Base-by-base conservation (phyloP, 2,113 vertebrate genomes). In the Cairina moschata region DNA sequence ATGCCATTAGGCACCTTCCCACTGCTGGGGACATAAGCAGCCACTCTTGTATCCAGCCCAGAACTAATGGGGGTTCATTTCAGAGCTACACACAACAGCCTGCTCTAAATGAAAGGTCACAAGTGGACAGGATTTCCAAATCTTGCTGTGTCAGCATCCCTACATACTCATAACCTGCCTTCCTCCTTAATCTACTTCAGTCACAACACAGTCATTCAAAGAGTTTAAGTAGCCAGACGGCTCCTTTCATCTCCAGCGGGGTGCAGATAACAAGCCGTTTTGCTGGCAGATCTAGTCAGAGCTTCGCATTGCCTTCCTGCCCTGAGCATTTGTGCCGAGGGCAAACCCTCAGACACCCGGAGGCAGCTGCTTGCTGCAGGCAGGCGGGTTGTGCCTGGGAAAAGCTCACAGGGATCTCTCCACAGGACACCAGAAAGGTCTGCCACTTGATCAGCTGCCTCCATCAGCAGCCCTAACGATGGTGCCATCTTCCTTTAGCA, bases 201-300 rank as follows among this genome's bases (percentile, higher is more conserved):
- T 40, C 52, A 72, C 77, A 40, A 1, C 5, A 18, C 1, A 3
- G 8, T 84, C 52, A 84, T 84, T 91, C 74, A 36, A 32, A 88
- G 15, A 46, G 52, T 72, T 93, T 84, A 65, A 84, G n/a, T 1
- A 89, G 48, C 73, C 56, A 84, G 86, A 79, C 4, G 3, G 74
- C 48, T 87, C 66, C 95, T 97, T 95, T 95, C 91, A 96, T 94
- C 96, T 95, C 89, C 62, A 16, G 58, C 17, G 32, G 23, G 62
- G 81, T 95, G 38, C 77, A 95, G 95, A 93, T 95, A 96, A 92
- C 54, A 8, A 91, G 86, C 0, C 4, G 89, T 84, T 95, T 92
- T 89, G 94, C 91, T 92, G 89, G 94, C 77, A 93, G 81, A 92
- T 93, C 74, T 1, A 92, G 89, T 92, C 77, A 36, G 83, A 44